Base-by-base conservation (phyloP, 2,797 vertebrate species). In the Gallirallus australis region DNA sequence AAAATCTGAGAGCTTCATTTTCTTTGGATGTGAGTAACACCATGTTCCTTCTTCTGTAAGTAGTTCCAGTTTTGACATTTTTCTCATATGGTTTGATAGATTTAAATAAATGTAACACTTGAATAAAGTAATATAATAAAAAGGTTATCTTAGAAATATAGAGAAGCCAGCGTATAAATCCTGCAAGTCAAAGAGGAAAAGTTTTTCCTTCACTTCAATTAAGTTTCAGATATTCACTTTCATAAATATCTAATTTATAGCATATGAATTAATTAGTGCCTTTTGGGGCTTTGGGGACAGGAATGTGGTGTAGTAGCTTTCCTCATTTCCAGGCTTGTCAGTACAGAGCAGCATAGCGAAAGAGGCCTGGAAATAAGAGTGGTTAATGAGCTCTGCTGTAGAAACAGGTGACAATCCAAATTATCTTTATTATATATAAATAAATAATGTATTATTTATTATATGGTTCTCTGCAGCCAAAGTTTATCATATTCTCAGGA, bases 201-300 rank as follows among this genome's bases (percentile, higher is more conserved):
- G 10, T 42, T 59, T 72, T 89, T 79, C 37, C 8, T 78, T 75
- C 81, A 28, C 63, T 82, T 87, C 56, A 63, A 9, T 88, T 86
- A 68, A 37, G 21, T 86, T 82, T 86, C 28, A 75, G 17, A 56
- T 90, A 80, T 10, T 73, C 71, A 81, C 50, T 81, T 82, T 71
- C 66, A 88, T 88, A 69, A 94, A 60, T 90, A 82, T 88, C 73
- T 91, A 48, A 95, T 39, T 10, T 86, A 9, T 82, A 42, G 56
- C 52, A 27, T 93, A 42, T 90, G 85, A 95, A 88, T 93, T 91
- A 93, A 80, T 90, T 71, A 88, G 47, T 75, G 65, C 16, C 61
- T 75, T 64, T 90, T 28, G 76, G 54, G 47, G 30, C 66, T 86
- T 82, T 85, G 48, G 59, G 47, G 56, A 54, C 13, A 57, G 50